A percentile compares a stretch with the other conserved stretches of the same genome.
phyloP scores from a whole-genome alignment of 1,140 invertebrate species.

The Littorina saxatilis region DNA sequence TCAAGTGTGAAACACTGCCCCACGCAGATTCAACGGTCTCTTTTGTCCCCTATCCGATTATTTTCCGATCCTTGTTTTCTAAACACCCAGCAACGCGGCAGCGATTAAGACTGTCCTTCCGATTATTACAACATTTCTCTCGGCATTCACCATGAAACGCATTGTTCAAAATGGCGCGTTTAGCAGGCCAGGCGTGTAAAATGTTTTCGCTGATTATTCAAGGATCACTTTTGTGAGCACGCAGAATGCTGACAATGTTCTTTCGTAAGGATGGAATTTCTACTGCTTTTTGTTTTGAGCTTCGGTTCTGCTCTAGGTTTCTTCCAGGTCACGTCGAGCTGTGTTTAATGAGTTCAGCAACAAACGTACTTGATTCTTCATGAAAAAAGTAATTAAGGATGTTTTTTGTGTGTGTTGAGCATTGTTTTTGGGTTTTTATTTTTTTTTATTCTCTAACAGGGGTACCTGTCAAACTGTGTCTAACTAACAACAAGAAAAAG shows the following conservation, averaged over 20 bases:
- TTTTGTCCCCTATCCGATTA: not conserved
- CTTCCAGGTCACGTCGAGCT: no score
- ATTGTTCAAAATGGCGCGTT: constrained; percentile 13
- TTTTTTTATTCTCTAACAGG: no score
- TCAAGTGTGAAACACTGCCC: constrained; percentile 12
- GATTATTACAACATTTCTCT: constrained; percentile 29
- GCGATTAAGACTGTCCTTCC: not conserved
- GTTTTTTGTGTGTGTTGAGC: not conserved
- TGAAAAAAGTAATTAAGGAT: no score
- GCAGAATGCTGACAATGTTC: not conserved
- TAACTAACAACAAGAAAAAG: no score
- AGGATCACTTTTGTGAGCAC: not conserved
- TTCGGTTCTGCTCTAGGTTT: no score
- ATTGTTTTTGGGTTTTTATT: no score
- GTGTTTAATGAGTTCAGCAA: no score
- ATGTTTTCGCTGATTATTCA: not conserved
- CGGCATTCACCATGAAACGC: constrained; percentile 17
- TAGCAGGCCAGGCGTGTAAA: not conserved
- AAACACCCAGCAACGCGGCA: constrained; percentile 3
- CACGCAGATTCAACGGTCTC: not conserved
- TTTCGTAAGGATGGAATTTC: no score
- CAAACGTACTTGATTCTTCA: no score
- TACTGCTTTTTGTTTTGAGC: no score
- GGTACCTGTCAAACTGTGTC: no score
- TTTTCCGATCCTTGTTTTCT: not conserved